Evolutionary conservation across 2,113 vertebrate genomes (phyloP).

Genomic region (Neogale vison): DNA sequence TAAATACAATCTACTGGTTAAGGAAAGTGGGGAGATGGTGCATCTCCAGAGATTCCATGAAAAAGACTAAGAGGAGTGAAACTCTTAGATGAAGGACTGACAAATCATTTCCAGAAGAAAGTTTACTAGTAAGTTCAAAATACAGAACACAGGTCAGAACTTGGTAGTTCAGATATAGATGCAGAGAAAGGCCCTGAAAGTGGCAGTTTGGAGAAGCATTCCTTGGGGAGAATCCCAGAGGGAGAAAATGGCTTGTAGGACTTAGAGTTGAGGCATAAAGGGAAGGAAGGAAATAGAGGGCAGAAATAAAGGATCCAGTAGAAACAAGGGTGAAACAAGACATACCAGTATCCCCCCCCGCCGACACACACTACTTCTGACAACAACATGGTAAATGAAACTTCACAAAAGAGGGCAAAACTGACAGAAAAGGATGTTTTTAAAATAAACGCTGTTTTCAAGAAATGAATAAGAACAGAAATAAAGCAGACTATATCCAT

Average conservation of each 20-base stretch:
- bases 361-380: no score
- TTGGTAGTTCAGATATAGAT: neutral
- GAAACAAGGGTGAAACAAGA: neutral
- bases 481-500: neutral
- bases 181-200: neutral
- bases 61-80: neutral
- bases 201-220: neutral
- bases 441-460: neutral
- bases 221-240: neutral
- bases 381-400: neutral
- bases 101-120: neutral
- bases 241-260: neutral
- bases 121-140: neutral
- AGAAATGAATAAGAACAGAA: neutral
- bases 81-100: neutral
- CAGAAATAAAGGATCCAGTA: neutral
- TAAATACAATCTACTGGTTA: neutral
- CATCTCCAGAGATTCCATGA: neutral
- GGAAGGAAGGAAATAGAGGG: neutral
- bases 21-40: neutral
- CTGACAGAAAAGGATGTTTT: neutral
- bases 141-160: neutral
- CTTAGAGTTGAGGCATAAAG: neutral
- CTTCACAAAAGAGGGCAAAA: neutral
- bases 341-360: fast-evolving